Conservation (phyloP, 1,140 invertebrate species). For the Drosophila jambulina region DNA sequence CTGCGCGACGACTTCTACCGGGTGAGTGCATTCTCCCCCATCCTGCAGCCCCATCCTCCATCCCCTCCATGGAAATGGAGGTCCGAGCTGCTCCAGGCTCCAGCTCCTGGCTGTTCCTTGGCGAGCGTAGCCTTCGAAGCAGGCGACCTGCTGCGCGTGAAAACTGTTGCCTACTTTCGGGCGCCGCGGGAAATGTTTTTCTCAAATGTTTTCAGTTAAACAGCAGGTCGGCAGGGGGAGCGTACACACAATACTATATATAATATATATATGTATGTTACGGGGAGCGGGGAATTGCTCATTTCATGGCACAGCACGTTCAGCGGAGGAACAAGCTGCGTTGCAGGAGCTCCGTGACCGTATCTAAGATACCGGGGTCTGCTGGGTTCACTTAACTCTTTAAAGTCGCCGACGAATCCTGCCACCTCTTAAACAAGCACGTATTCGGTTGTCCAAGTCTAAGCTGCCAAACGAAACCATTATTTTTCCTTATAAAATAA, state of each 20-base stretch:
- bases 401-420: slow-evolving; percentile 20
- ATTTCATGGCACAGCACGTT: slow-evolving; percentile 73
- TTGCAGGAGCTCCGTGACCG: slow-evolving; percentile 8
- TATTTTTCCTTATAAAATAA: not conserved
- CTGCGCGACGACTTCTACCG: slow-evolving; percentile 74
- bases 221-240: slow-evolving; percentile 5
- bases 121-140: slow-evolving; percentile 7
- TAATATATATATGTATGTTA: not conserved
- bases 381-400: slow-evolving; percentile 26
- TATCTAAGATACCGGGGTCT: not conserved
- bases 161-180: slow-evolving; percentile 60
- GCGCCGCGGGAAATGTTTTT: slow-evolving; percentile 35
- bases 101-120: not conserved
- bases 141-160: slow-evolving; percentile 43
- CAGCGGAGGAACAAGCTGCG: slow-evolving; percentile 13
- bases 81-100: not conserved
- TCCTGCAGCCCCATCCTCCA: too few species aligned
- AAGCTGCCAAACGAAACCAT: not conserved
- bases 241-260: not conserved
- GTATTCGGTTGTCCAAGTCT: not conserved
- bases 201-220: slow-evolving; percentile 29
- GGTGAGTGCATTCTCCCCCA: slow-evolving; percentile 62
- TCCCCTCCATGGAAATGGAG: not conserved
- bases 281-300: slow-evolving; percentile 49
- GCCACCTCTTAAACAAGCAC: slow-evolving; percentile 6